Conservation (phyloP, 2,797 vertebrate species). For the Anabas testudineus region DNA sequence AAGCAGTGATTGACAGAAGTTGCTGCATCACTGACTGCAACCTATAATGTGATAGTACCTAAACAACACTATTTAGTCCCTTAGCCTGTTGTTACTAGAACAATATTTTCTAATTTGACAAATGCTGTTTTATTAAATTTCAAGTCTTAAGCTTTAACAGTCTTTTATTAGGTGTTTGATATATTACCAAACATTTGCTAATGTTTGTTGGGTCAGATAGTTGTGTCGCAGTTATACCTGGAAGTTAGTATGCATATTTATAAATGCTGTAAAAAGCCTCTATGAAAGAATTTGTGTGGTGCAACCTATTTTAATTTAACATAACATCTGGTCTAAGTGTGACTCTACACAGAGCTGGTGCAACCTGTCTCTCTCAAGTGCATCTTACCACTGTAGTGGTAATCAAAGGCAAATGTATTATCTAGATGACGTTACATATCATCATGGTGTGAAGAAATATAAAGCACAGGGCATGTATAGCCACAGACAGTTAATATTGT, state of each 20-base stretch:
- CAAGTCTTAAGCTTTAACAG: too few relatives aligned
- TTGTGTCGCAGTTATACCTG: not conserved
- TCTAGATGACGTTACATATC: not conserved
- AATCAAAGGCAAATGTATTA: slow-evolving; percentile 30
- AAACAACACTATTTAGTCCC: too few relatives aligned
- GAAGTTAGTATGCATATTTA: not conserved
- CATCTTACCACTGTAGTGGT: slow-evolving; percentile 10
- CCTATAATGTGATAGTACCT: too few relatives aligned
- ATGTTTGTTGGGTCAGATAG: not conserved
- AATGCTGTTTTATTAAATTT: not conserved
- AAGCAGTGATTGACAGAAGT: too few relatives aligned
- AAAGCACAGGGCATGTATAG: slow-evolving; percentile 1
- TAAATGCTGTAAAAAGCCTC: not conserved
- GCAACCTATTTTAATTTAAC: too few relatives aligned
- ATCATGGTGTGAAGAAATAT: slow-evolving; percentile 17
- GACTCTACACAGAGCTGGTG: slow-evolving; percentile 9
- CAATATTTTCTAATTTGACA: not conserved
- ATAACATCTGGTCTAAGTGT: not conserved
- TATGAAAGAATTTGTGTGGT: not conserved
- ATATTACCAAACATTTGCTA: too few relatives aligned
- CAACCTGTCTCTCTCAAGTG: not conserved
- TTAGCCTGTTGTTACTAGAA: not conserved
- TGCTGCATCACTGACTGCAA: too few relatives aligned
- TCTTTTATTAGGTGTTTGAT: too few relatives aligned
- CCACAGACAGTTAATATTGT: slow-evolving; percentile 21